phyloP scores from a whole-genome alignment of 2,888 invertebrate species.

The Candidula unifasciata region DNA sequence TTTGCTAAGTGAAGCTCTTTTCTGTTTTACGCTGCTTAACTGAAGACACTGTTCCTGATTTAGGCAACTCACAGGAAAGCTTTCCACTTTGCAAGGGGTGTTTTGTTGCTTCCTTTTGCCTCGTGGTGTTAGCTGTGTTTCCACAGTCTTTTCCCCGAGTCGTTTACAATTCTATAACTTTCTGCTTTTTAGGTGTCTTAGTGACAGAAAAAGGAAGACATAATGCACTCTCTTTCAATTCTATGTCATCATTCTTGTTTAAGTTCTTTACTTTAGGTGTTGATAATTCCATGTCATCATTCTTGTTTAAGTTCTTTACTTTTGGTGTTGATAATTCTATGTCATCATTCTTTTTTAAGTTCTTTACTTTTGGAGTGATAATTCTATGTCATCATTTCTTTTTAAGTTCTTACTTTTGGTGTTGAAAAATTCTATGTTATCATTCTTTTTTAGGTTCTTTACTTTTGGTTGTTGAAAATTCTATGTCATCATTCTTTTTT shows the following conservation, averaged over 20 bases:
- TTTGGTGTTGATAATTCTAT: too few species aligned
- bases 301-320: neutral
- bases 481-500: too few species aligned
- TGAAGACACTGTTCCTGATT: neutral
- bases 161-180: neutral
- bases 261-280: too few species aligned
- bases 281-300: too few species aligned
- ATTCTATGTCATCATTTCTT: too few species aligned
- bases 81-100: slow-evolving; percentile 21
- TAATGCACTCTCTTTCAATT: neutral
- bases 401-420: too few species aligned
- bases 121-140: neutral
- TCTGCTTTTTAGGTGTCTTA: neutral
- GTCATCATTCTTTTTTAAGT: too few species aligned
- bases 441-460: too few species aligned
- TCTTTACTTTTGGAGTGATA: too few species aligned
- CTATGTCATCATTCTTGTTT: neutral
- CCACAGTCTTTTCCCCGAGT: neutral
- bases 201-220: slow-evolving; percentile 13
- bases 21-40: neutral
- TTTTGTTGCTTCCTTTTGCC: neutral
- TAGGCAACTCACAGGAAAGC: slow-evolving; percentile 23
- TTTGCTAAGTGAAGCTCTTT: slow-evolving; percentile 22
- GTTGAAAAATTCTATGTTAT: too few species aligned
- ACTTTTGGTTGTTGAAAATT: too few species aligned